These are phyloP conservation scores for Alosa alosa DNA, from an alignment of 2,113 vertebrate genomes.

Conservation along the genomic window DNA sequence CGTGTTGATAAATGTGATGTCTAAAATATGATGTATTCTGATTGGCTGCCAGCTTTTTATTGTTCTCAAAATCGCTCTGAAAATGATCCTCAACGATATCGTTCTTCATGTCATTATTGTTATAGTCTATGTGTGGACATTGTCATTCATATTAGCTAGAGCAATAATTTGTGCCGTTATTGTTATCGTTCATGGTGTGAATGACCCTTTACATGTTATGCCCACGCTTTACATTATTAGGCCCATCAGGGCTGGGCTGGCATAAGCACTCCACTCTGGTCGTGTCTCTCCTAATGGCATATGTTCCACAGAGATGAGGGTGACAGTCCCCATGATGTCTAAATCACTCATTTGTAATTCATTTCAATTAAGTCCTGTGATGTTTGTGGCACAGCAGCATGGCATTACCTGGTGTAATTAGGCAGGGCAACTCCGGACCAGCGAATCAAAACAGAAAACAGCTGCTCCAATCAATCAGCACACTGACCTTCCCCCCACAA, in stretches of 20 bases:
- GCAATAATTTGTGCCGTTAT: no score
- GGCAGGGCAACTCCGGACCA: not conserved
- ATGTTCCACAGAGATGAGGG: not conserved
- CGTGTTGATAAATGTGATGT: no score
- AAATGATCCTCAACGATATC: no score
- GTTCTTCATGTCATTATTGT: no score
- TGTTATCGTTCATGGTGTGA: no score
- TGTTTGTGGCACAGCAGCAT: conserved; percentile 11
- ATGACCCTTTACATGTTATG: no score
- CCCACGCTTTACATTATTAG: not conserved
- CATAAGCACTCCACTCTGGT: not conserved
- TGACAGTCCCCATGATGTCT: conserved; percentile 17
- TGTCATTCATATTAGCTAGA: no score
- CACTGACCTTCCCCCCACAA: conserved; percentile 23
- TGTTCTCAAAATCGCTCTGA: no score
- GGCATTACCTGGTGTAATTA: conserved; percentile 26
- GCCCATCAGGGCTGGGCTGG: not conserved
- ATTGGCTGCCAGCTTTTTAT: no score
- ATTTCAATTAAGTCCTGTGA: conserved; percentile 30
- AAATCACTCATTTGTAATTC: conserved; percentile 31
- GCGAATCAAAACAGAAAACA: conserved; percentile 22
- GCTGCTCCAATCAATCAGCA: conserved; percentile 11
- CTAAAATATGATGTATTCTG: no score
- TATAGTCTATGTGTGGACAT: no score
- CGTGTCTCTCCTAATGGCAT: not conserved